These are phyloP conservation scores for Pogona vitticeps DNA, from an alignment of 2,113 vertebrate species.

Conservation along the genomic window DNA sequence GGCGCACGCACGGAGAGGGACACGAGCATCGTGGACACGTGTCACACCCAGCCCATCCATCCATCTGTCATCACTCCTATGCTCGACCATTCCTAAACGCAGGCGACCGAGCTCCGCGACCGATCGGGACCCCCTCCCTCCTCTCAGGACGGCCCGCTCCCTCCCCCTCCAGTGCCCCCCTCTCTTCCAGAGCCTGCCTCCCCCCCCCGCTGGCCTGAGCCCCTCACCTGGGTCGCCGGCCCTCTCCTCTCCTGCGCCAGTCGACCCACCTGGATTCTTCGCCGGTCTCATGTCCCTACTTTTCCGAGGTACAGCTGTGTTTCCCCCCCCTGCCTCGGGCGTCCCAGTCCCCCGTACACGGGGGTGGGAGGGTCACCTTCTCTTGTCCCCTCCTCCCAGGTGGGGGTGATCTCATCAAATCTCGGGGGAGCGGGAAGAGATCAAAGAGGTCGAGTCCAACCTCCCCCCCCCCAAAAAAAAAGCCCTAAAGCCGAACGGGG, in stretches of 20 bases:
- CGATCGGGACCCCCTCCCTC: no score
- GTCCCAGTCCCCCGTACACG: background rate
- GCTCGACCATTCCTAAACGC: no score
- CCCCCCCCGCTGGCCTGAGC: background rate
- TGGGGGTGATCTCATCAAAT: background rate
- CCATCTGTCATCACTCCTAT: no score
- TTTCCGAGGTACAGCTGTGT: background rate
- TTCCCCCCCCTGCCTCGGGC: background rate
- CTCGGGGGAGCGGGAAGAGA: background rate
- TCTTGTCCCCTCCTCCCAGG: background rate
- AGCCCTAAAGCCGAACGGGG: no score
- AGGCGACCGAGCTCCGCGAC: background rate
- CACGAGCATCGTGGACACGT: no score
- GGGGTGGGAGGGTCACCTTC: background rate
- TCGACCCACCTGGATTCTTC: background rate
- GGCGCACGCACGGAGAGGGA: no score
- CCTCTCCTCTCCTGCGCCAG: background rate
- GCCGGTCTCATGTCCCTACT: background rate
- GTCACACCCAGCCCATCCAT: background rate
- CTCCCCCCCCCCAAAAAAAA: rapidly evolving
- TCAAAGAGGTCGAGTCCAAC: background rate
- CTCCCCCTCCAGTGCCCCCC: no score
- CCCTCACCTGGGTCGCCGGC: no score
- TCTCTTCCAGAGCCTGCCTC: no score
- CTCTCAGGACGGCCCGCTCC: no score